phyloP scores from a whole-genome alignment of 2,888 invertebrate species.

The Camponotus fellah region DNA sequence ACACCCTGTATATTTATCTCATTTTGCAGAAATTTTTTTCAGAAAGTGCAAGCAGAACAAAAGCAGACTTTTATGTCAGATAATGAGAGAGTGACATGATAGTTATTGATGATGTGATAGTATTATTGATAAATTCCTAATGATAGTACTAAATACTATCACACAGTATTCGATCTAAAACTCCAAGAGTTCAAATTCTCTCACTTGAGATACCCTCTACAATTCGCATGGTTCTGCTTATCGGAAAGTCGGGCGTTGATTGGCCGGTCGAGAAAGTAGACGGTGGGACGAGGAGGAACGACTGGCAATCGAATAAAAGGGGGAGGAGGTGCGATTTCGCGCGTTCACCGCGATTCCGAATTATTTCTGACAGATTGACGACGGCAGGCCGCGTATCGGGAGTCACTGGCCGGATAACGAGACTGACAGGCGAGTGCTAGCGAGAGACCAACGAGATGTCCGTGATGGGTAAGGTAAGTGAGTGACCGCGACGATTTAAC shows the following conservation, averaged over 20 bases:
- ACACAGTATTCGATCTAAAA: too few species aligned
- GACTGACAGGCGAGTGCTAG: constrained; percentile 48
- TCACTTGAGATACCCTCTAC: constrained; percentile 11
- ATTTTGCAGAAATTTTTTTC: too few species aligned
- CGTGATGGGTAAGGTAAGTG: constrained; percentile 85
- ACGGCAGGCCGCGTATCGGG: constrained; percentile 19
- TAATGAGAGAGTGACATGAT: too few species aligned
- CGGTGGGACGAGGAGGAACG: constrained; percentile 75
- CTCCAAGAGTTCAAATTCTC: not conserved
- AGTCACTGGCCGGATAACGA: constrained; percentile 41
- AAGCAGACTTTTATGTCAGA: too few species aligned
- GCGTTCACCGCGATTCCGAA: constrained; percentile 81
- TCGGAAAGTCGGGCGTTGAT: constrained; percentile 72
- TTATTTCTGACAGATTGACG: constrained; percentile 71
- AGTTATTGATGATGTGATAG: too few species aligned
- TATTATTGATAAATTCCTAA: too few species aligned
- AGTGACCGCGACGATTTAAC: constrained; percentile 18
- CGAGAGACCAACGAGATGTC: constrained; percentile 80
- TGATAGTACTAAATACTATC: too few species aligned
- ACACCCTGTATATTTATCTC: too few species aligned
- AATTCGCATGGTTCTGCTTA: constrained; percentile 70
- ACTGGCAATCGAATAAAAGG: constrained; percentile 84
- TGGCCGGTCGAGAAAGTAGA: constrained; percentile 70
- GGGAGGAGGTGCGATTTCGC: constrained; percentile 83
- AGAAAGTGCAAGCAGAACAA: too few species aligned